Evolutionary conservation across 2,113 vertebrate species (phyloP), one percentile per base, ranked within the genome.

Genomic region (Circaetus cinerascens): DNA sequence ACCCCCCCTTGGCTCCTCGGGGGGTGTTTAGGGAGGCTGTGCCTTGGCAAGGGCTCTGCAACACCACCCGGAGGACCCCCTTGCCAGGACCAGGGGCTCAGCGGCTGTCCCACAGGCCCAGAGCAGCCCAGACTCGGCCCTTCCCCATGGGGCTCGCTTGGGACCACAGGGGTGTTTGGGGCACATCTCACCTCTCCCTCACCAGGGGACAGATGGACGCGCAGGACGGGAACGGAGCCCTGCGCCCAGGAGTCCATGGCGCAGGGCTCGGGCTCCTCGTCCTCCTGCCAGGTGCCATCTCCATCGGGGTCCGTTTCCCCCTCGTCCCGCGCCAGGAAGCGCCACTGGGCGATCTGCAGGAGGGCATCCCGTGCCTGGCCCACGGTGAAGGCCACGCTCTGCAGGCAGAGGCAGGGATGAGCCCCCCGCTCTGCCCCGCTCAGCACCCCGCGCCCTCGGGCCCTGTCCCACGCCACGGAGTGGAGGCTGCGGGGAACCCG

Each of bases 301-400:
- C 66, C 81, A 4, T 88, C 38, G 32, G 81, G 89, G 3, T 79
- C 84, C 17, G 26, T 68, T 34, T 99, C 98, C 10, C 98, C 98
- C 29, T 97, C 96, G 10, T 99, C 99, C 38, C 97, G 88, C 8
- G 50, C 97, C 93, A 98, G 72, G 90, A 99, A 98, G 11, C 98
- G 92, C 96, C 97, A 98, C 90, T 98, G 98, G 0, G 96, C 55
- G 2, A 97, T 94, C 41, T 98, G 97, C 40, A 98, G 82, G 74
- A 99, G 94, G 86, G 97, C 97, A 1, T 97, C 98, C 50, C 95
- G 93, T 3, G 98, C 98, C 98, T 98, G 98, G 50, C 48, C 91
- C 90, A 98, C 95, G 1, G 98, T 75, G 95, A 97, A 99, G 5
- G 98, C 97, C 59, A 98, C 63, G 36, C 98, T n/a, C 99, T 99